Evolutionary conservation across 2,797 vertebrate species (phyloP).

Genomic region (Petrocephalus sullivani): DNA sequence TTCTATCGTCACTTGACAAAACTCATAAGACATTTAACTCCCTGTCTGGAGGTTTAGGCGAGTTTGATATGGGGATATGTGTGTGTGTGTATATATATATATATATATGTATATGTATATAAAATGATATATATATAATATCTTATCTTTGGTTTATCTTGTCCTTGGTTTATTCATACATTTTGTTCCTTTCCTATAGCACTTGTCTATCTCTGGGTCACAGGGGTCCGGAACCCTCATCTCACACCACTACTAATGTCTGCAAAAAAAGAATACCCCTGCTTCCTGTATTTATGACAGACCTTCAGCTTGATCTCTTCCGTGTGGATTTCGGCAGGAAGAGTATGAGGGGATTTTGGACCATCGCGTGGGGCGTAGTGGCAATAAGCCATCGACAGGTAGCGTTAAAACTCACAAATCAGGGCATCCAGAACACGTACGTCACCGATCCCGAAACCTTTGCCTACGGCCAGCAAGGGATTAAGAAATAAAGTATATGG

Average conservation of each 20-base stretch:
- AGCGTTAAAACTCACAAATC: not conserved
- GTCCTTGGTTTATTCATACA: not conserved
- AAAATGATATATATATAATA: too few species aligned
- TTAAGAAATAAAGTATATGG: not conserved
- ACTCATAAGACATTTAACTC: not conserved
- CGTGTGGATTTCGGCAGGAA: not conserved
- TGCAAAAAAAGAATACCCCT: not conserved
- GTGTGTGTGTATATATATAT: too few species aligned
- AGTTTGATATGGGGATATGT: not conserved
- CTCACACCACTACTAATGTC: not conserved
- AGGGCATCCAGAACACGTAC: not conserved
- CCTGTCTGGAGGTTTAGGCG: not conserved
- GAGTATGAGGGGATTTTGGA: not conserved
- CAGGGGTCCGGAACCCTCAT: not conserved
- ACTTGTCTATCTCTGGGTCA: not conserved
- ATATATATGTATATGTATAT: too few species aligned
- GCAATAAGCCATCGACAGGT: not conserved
- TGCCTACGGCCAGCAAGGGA: not conserved
- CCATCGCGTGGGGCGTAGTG: not conserved
- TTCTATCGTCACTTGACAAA: not conserved
- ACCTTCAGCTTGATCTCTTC: not conserved
- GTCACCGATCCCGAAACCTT: not conserved
- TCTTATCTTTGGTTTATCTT: not conserved
- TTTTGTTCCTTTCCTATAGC: not conserved
- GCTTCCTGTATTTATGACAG: not conserved